Base-by-base conservation (phyloP, 1,140 invertebrate genomes). In the Chrysomallon squamiferum region DNA sequence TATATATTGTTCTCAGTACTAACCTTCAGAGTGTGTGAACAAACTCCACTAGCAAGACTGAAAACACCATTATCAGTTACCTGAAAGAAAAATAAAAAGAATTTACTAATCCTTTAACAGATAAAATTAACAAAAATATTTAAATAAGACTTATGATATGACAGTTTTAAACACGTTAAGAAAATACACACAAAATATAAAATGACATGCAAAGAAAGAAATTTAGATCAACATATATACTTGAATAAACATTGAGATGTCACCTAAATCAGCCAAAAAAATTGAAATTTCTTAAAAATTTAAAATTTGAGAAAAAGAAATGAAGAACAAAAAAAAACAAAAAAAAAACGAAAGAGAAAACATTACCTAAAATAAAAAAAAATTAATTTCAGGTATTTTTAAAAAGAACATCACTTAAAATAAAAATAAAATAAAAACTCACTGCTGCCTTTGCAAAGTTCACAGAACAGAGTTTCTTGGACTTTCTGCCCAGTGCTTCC, bases 381-480 rank as follows among this genome's bases (percentile, higher is more conserved):
- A 29, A 49, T 47, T 30, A 15, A 61, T 43, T 13, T 43, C 0
- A 43, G n/a, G 11, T 13, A 43, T 11, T 13, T 43, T 13, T 13
- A n/a, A 13, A 13, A n/a, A 13, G n/a, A 13, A 13, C 41, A 43
- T 43, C n/a, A n/a, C n/a, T n/a, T n/a, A n/a, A n/a, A n/a, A n/a
- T n/a, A n/a, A n/a, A n/a, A n/a, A n/a, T n/a, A n/a, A n/a, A n/a
- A 29, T 15, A 27, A 43, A 41, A 35, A 38, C 69, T 63, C 67
- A 81, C 79, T 41, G 71, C 65, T 43, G 77, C 70, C 30, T 59
- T 68, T 11, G 73, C 73, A 35, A 81, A 68, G 54, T 80, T 81
- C 6, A 81, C 29, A 60, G 73, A 75, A 27, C 58, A 71, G 13
- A 80, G 68, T 52, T 66, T 66, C 33, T 59, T 33, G 22, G 70